phyloP scores from a whole-genome alignment of 2,888 invertebrate species.

The Mycalesis mineus region DNA sequence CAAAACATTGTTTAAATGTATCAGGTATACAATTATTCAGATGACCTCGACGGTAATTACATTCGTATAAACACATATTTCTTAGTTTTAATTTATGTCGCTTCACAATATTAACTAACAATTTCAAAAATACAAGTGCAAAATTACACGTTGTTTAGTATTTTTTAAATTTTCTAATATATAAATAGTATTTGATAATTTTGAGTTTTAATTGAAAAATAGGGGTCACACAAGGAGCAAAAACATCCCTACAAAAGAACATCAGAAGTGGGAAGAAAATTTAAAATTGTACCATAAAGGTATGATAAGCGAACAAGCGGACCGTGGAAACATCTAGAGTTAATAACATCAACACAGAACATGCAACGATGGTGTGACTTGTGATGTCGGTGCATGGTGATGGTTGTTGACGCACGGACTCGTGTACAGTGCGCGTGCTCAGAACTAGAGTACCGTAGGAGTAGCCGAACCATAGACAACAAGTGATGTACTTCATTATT shows the following conservation, averaged over 20 bases:
- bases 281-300: slow-evolving; percentile 34
- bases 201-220: background rate
- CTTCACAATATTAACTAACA: too few relatives aligned
- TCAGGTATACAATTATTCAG: too few relatives aligned
- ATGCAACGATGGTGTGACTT: slow-evolving; percentile 43
- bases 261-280: slow-evolving; percentile 20
- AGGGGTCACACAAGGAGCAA: slow-evolving; percentile 19
- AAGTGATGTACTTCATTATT: too few relatives aligned
- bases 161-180: too few relatives aligned
- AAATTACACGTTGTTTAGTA: too few relatives aligned
- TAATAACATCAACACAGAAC: slow-evolving; percentile 59
- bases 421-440: slow-evolving; percentile 15
- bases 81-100: too few relatives aligned
- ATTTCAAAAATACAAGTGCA: too few relatives aligned
- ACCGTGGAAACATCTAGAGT: slow-evolving; percentile 50
- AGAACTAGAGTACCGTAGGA: background rate
- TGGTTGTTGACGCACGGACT: slow-evolving; percentile 59
- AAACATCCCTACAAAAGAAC: slow-evolving; percentile 10
- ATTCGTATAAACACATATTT: too few relatives aligned
- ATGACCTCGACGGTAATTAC: too few relatives aligned
- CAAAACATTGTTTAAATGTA: too few relatives aligned
- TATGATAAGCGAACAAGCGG: slow-evolving; percentile 64
- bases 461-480: background rate
- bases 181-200: background rate
- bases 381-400: slow-evolving; percentile 64